Evolutionary conservation across 2,888 invertebrate species (phyloP), one percentile per base, ranked within the genome.

Genomic region (Nasonia oneida): DNA sequence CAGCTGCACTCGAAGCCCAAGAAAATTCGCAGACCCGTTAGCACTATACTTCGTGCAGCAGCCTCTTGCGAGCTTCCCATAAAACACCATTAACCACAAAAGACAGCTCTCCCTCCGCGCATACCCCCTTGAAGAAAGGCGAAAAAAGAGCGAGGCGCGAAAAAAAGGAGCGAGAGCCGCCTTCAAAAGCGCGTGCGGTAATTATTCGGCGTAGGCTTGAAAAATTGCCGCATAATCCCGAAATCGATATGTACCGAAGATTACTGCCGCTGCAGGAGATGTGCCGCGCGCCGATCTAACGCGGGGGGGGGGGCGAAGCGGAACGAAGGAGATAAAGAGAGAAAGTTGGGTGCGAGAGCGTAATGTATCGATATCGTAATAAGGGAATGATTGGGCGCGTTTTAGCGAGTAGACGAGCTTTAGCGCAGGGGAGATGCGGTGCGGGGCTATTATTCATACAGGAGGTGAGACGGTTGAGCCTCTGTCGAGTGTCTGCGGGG

Each of bases 351-450:
- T 2, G 82, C 80, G 89, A 33, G 76, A 64, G 73, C n/a, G 90
- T 92, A 92, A 93, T 91, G 92, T 93, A 93, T 93, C 92, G 92
- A 92, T 92, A 93, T 91, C 91, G 91, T 92, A 93, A 93, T 93
- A 93, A 93, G 91, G 91, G 90, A 92, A 93, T 91, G 93, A 93
- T 93, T 93, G 92, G 92, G 91, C 91, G 90, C 89, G 91, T 90
- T 91, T 85, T n/a, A 81, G 39, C 64, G 74, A 61, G 33, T 67
- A 61, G 67, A 14, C 29, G 67, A 29, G 67, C 10, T 29, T 12
- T 29, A 29, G 29, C 37, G 53, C 2, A 89, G 89, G 90, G 83
- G 89, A 6, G 57, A 61, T 61, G 57, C n/a, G 57, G n/a, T 61
- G 29, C 29, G 23, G 3, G n/a, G 90, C 91, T 91, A 92, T 91